These are phyloP conservation scores for Dinomys branickii DNA, from an alignment of 2,113 vertebrate genomes.

Conservation along the genomic window DNA sequence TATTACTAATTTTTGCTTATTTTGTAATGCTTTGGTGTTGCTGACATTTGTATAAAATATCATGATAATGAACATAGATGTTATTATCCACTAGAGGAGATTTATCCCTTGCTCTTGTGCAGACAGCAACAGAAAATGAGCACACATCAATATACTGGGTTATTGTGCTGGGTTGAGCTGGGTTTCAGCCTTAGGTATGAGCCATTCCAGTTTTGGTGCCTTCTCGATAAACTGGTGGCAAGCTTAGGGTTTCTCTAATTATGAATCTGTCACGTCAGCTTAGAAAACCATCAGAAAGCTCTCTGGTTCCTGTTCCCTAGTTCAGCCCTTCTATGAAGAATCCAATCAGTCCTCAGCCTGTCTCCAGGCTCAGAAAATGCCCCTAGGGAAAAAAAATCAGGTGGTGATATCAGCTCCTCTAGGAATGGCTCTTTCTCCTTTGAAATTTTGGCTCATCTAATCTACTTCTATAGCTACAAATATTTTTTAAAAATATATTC, in stretches of 20 bases:
- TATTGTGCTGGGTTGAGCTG: neutral
- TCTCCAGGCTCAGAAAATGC: neutral
- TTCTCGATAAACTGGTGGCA: neutral
- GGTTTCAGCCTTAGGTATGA: neutral
- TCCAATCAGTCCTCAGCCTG: neutral
- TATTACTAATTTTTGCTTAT: neutral
- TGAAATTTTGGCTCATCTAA: neutral
- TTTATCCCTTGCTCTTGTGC: neutral
- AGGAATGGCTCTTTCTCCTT: neutral
- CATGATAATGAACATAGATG: neutral
- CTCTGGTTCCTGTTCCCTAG: neutral
- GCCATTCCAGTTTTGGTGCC: neutral
- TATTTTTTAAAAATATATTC: slow-evolving; percentile 6
- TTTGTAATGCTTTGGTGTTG: neutral
- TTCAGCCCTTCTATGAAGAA: neutral
- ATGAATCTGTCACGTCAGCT: neutral
- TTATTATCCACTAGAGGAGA: neutral
- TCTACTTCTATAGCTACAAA: neutral
- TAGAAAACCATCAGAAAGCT: neutral
- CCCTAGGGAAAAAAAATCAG: neutral
- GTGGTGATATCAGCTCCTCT: neutral
- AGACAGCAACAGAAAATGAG: neutral
- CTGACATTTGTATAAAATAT: neutral
- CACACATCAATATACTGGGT: neutral
- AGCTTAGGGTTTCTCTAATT: neutral